These are phyloP conservation scores for Trichonephila clavipes DNA, from an alignment of 1,140 invertebrate genomes.

Conservation along the genomic window DNA sequence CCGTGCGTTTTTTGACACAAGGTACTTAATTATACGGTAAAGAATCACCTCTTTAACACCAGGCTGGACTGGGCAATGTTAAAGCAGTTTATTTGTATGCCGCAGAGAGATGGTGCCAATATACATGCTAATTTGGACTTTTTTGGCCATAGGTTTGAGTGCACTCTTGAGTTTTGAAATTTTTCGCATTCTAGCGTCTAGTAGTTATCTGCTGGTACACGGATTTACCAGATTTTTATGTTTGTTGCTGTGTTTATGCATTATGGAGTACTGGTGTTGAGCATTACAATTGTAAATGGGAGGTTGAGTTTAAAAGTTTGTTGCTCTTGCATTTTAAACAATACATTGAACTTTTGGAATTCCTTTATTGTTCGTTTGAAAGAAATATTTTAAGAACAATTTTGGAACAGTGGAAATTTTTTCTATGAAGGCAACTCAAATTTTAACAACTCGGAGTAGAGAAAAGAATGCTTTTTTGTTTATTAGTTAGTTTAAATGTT, in stretches of 20 bases:
- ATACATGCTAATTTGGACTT: background rate
- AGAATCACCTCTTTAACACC: background rate
- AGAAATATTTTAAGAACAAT: too few relatives aligned
- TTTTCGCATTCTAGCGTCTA: background rate
- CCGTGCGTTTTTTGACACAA: background rate
- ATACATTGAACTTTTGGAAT: too few relatives aligned
- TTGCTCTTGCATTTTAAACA: too few relatives aligned
- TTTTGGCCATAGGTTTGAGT: background rate
- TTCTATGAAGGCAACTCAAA: too few relatives aligned
- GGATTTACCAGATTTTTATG: too few relatives aligned
- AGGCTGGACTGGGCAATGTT: background rate
- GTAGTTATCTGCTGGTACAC: background rate
- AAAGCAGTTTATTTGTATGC: slow-evolving; percentile 9
- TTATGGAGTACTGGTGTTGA: background rate
- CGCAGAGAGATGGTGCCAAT: background rate
- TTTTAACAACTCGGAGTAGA: too few relatives aligned
- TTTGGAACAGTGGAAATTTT: too few relatives aligned
- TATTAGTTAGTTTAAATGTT: too few relatives aligned
- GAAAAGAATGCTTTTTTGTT: too few relatives aligned
- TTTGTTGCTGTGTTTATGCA: background rate
- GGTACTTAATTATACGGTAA: background rate
- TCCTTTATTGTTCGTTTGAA: too few relatives aligned
- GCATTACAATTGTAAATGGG: background rate
- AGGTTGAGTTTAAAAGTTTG: too few relatives aligned
- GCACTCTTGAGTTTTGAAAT: background rate